Conservation (phyloP, 2,888 invertebrate genomes). For the Perdita meconis region DNA sequence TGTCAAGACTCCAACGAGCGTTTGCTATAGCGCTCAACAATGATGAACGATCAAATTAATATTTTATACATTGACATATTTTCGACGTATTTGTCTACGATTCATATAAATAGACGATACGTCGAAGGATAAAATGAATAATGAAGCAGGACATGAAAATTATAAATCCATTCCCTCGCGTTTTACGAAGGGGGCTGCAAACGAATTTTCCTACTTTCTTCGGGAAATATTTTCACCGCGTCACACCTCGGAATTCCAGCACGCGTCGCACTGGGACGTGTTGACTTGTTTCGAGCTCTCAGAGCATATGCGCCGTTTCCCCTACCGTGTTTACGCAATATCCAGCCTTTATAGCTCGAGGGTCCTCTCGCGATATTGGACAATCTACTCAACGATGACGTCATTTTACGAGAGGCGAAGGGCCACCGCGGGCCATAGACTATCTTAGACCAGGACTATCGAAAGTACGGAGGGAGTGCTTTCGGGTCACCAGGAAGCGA, state of each 20-base stretch:
- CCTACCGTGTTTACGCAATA: conserved; percentile 15
- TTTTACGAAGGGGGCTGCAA: too few relatives aligned
- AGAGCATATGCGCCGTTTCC: not conserved
- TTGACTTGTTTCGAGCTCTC: conserved; percentile 3
- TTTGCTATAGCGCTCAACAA: too few relatives aligned
- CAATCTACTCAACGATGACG: conserved; percentile 2
- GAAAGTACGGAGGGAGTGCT: not conserved
- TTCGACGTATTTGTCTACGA: too few relatives aligned
- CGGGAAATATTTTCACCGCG: too few relatives aligned
- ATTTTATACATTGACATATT: too few relatives aligned
- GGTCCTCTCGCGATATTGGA: conserved; percentile 7
- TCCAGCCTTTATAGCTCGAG: not conserved
- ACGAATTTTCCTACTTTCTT: too few relatives aligned
- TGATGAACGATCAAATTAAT: too few relatives aligned
- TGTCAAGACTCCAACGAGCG: too few relatives aligned
- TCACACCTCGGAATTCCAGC: not conserved
- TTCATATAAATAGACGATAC: too few relatives aligned
- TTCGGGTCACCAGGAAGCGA: not conserved
- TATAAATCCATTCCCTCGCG: too few relatives aligned
- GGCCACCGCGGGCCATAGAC: conserved; percentile 2
- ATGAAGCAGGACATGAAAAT: too few relatives aligned
- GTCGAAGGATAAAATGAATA: too few relatives aligned
- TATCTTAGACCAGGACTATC: not conserved
- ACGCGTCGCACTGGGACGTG: not conserved
- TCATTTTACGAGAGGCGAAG: conserved; percentile 1